phyloP scores from a whole-genome alignment of 2,113 vertebrate genomes.

The Psittacula cyanocephala region DNA sequence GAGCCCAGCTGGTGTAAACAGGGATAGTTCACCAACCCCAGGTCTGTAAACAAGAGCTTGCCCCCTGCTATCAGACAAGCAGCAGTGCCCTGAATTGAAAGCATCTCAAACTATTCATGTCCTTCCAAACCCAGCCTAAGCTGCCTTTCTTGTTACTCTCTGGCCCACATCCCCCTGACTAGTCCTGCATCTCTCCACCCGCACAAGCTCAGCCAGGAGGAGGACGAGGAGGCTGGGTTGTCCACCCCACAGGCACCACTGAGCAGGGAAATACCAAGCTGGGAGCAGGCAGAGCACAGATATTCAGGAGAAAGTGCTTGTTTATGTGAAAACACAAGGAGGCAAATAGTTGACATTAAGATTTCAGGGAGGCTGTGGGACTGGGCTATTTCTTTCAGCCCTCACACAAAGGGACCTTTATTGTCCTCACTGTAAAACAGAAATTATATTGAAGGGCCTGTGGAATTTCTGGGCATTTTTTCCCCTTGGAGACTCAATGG shows the following conservation, averaged over 20 bases:
- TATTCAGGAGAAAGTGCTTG: conserved; percentile 4
- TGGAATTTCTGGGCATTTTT: conserved; percentile 46
- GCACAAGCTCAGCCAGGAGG: not conserved
- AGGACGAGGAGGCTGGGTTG: fast-evolving
- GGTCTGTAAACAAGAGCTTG: fast-evolving
- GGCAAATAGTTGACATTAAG: conserved; percentile 76
- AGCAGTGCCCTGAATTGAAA: not conserved
- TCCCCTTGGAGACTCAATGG: not conserved
- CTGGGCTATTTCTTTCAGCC: conserved; percentile 43
- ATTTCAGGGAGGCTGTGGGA: conserved; percentile 53
- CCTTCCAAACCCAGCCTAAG: not conserved
- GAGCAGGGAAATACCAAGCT: not conserved
- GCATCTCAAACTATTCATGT: not conserved
- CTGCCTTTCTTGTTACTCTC: fast-evolving
- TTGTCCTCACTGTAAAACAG: conserved; percentile 49
- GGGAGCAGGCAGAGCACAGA: not conserved
- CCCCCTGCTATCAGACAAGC: not conserved
- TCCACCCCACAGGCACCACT: fast-evolving
- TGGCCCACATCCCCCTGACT: no score
- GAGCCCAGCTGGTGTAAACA: not conserved
- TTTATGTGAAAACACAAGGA: conserved; percentile 57
- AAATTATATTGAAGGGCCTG: conserved; percentile 42
- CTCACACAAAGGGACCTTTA: conserved; percentile 65
- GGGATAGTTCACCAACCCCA: not conserved
- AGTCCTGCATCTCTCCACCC: not conserved